Evolutionary conservation across 2,888 invertebrate genomes (phyloP).

Genomic region (Drosophila sordidula): DNA sequence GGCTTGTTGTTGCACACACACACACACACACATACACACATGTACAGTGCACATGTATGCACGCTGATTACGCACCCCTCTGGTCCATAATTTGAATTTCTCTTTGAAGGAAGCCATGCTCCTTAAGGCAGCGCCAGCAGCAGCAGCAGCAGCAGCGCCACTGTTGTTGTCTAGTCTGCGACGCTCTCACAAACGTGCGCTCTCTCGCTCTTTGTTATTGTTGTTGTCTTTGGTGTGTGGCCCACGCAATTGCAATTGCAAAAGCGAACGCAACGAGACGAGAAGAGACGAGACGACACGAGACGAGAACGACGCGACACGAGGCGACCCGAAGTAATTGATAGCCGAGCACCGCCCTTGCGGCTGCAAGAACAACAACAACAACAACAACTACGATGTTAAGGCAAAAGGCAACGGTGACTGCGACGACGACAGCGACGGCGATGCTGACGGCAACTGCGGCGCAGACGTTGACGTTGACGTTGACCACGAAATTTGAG

Average conservation of each 20-base stretch:
- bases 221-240: slow-evolving; percentile 23
- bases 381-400: slow-evolving; percentile 27
- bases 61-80: slow-evolving; percentile 82
- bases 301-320: slow-evolving; percentile 28
- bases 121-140: slow-evolving; percentile 33
- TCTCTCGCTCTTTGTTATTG: slow-evolving; percentile 11
- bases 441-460: slow-evolving; percentile 31
- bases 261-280: slow-evolving; percentile 25
- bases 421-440: slow-evolving; percentile 15
- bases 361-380: slow-evolving; percentile 37
- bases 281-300: slow-evolving; percentile 23
- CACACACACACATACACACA: slow-evolving; percentile 11
- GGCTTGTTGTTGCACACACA: slow-evolving; percentile 23
- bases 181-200: slow-evolving; percentile 8
- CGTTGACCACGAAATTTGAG: slow-evolving; percentile 67
- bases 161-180: slow-evolving; percentile 35
- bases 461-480: slow-evolving; percentile 34
- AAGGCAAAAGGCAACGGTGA: slow-evolving; percentile 23
- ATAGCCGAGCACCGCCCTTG: slow-evolving; percentile 53
- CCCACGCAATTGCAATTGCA: slow-evolving; percentile 47
- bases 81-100: slow-evolving; percentile 84
- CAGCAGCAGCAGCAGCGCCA: slow-evolving; percentile 49
- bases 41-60: not conserved
- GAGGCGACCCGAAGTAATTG: slow-evolving; percentile 37
- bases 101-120: slow-evolving; percentile 85